Conservation (phyloP, 1,140 invertebrate genomes). For the Druon quercuslanigerum region DNA sequence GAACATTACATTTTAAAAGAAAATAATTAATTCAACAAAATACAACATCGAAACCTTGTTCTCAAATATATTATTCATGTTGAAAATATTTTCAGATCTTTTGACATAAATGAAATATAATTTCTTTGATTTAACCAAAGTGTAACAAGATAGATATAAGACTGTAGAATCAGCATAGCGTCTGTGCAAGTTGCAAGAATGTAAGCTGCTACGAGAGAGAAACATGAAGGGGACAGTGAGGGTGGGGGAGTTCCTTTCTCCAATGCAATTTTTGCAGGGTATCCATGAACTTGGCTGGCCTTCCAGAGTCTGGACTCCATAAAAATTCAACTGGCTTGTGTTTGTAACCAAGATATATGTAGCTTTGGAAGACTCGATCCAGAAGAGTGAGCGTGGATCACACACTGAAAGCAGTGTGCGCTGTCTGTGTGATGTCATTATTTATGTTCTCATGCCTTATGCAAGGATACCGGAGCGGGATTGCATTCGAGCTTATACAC, state of each 20-base stretch:
- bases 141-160: neutral
- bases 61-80: too few species aligned
- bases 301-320: constrained; percentile 43
- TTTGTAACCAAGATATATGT: neutral
- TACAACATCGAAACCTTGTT: too few species aligned
- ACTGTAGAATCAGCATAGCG: neutral
- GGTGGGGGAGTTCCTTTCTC: constrained; percentile 52
- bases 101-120: too few species aligned
- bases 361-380: neutral
- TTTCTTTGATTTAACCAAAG: too few species aligned
- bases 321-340: constrained; percentile 37
- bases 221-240: neutral
- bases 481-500: constrained; percentile 19
- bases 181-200: neutral
- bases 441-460: constrained; percentile 47
- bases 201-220: constrained; percentile 16
- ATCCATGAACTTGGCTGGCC: constrained; percentile 59
- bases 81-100: too few species aligned
- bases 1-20: too few species aligned
- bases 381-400: constrained; percentile 13
- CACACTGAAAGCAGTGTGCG: constrained; percentile 13
- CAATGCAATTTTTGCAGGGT: constrained; percentile 44
- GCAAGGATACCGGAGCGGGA: constrained; percentile 36
- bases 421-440: constrained; percentile 33
- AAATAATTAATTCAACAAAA: too few species aligned